These are phyloP conservation scores for Acanthaster planci DNA, from an alignment of 35 echinoderm and acorn worm species.

Conservation along the genomic window DNA sequence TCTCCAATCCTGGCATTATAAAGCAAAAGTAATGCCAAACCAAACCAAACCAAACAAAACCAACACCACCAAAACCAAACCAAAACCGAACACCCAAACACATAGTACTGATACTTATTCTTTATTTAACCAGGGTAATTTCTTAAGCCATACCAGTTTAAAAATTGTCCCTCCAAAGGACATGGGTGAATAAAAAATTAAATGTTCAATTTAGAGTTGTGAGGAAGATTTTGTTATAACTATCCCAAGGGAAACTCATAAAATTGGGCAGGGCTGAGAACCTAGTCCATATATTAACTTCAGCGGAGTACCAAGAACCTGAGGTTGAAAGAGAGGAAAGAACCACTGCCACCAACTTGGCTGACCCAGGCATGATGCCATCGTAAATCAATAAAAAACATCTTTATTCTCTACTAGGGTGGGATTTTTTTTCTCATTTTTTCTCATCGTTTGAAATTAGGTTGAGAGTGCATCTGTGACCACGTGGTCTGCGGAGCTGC, in stretches of 20 bases:
- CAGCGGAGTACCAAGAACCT: not conserved
- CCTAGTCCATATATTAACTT: not conserved
- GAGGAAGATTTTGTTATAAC: not conserved
- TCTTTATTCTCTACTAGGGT: not conserved
- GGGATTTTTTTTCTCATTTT: not conserved
- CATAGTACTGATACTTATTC: too few species aligned
- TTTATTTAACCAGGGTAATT: too few species aligned
- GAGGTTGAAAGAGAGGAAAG: not conserved
- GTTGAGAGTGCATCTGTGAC: not conserved
- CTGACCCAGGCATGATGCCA: not conserved
- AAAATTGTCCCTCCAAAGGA: too few species aligned
- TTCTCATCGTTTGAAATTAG: not conserved
- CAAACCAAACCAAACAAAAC: too few species aligned
- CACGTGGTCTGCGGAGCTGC: not conserved
- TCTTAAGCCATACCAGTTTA: too few species aligned
- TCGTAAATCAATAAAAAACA: not conserved
- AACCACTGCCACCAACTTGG: not conserved
- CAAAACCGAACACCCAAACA: too few species aligned
- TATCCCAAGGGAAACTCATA: not conserved
- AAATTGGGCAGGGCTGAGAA: not conserved
- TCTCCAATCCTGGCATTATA: too few species aligned
- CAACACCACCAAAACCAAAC: too few species aligned
- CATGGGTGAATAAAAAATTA: too few species aligned
- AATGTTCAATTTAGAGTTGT: too few species aligned
- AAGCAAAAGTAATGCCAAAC: too few species aligned